phyloP scores from a whole-genome alignment of 2,797 vertebrate genomes.

The Lepidocolaptes lacrymiger region DNA sequence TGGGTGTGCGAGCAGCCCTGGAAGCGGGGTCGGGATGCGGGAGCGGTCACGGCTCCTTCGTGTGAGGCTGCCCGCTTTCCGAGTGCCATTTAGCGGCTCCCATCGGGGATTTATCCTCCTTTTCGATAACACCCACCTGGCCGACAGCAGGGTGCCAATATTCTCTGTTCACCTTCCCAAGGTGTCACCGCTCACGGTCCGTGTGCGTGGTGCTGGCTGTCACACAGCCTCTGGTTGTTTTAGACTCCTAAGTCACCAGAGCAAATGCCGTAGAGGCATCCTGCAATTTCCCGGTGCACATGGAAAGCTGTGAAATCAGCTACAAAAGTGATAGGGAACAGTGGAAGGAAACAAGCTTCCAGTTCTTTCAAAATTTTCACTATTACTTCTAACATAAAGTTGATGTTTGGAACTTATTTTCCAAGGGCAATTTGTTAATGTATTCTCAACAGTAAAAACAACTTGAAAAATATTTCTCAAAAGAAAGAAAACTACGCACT shows the following conservation, averaged over 20 bases:
- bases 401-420: neutral
- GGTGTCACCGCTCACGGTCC: neutral
- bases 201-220: neutral
- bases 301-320: neutral
- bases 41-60: fast-evolving
- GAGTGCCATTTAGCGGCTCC: fast-evolving
- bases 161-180: neutral
- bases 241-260: neutral
- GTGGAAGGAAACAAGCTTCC: neutral
- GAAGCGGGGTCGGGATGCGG: fast-evolving
- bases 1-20: neutral
- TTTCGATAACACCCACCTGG: fast-evolving
- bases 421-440: neutral
- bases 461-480: neutral
- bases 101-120: neutral
- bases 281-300: neutral
- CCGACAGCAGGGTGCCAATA: fast-evolving
- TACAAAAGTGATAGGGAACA: neutral
- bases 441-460: neutral
- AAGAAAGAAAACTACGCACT: fast-evolving
- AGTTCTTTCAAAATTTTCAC: neutral
- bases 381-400: neutral
- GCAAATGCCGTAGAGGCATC: fast-evolving
- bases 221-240: neutral
- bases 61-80: neutral